A percentile compares a stretch with the other conserved stretches of the same genome.
Conservation (phyloP, 2,113 vertebrate genomes). For the Pycnonotus jocosus region DNA sequence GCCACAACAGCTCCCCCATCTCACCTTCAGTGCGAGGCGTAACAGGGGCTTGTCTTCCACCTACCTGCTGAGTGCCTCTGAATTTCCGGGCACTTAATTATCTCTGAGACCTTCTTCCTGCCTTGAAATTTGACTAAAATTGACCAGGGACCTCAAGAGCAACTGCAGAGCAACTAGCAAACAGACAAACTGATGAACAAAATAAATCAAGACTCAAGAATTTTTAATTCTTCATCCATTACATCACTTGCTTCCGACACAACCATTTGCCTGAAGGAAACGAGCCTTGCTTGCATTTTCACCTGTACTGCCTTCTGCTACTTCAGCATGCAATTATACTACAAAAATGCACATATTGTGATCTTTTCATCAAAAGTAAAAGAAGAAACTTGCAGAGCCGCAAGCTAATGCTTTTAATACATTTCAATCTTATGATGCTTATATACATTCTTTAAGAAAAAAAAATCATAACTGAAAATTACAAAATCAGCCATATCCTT, state of each 20-base stretch:
- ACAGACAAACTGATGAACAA: background rate
- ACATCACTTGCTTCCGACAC: background rate
- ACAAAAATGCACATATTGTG: background rate
- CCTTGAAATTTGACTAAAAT: background rate
- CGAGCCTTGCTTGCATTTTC: background rate
- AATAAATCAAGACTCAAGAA: background rate
- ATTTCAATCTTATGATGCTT: background rate
- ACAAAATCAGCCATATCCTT: background rate
- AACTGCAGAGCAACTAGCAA: background rate
- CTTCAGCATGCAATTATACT: background rate
- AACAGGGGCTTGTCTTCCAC: background rate
- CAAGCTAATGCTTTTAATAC: background rate
- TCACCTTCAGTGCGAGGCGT: background rate
- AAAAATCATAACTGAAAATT: rapidly evolving
- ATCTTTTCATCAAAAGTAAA: background rate
- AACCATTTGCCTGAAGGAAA: background rate
- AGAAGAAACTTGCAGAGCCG: background rate
- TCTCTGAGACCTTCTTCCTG: background rate
- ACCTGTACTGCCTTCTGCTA: rapidly evolving
- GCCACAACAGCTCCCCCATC: background rate
- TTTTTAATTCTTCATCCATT: background rate
- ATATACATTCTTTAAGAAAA: background rate
- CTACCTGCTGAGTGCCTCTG: background rate
- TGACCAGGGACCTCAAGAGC: background rate
- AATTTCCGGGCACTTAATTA: background rate